Conservation (phyloP, 2,888 invertebrate genomes). For the Dryobotodes eremita region DNA sequence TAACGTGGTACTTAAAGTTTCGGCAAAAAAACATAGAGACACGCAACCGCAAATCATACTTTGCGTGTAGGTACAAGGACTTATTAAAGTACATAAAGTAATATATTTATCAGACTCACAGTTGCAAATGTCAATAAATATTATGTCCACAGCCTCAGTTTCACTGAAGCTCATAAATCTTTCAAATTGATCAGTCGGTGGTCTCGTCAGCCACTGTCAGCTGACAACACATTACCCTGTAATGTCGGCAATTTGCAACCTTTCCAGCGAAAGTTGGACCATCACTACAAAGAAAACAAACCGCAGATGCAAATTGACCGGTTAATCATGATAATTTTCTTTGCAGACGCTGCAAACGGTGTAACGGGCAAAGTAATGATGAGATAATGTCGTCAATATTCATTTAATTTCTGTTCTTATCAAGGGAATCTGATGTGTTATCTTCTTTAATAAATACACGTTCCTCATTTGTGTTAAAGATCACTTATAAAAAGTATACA, state of each 20-base stretch:
- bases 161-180: constrained; percentile 62
- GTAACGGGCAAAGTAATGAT: constrained; percentile 18
- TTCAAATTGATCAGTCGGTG: constrained; percentile 58
- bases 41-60: not conserved
- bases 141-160: constrained; percentile 32
- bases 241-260: constrained; percentile 74
- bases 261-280: constrained; percentile 60
- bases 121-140: constrained; percentile 34
- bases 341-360: constrained; percentile 28
- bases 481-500: not conserved
- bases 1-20: not conserved
- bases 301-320: constrained; percentile 62
- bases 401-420: constrained; percentile 25
- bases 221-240: constrained; percentile 68
- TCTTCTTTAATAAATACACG: constrained; percentile 6
- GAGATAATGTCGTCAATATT: constrained; percentile 37
- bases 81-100: not conserved
- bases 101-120: not conserved
- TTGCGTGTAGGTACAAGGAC: not conserved
- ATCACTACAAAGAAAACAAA: constrained; percentile 59
- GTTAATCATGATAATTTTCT: constrained; percentile 61
- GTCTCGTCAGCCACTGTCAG: constrained; percentile 60
- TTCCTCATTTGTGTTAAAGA: constrained; percentile 5
- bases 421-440: constrained; percentile 21
- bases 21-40: not conserved